phyloP scores from a whole-genome alignment of 1,140 invertebrate genomes.

The Ylistrum balloti region DNA sequence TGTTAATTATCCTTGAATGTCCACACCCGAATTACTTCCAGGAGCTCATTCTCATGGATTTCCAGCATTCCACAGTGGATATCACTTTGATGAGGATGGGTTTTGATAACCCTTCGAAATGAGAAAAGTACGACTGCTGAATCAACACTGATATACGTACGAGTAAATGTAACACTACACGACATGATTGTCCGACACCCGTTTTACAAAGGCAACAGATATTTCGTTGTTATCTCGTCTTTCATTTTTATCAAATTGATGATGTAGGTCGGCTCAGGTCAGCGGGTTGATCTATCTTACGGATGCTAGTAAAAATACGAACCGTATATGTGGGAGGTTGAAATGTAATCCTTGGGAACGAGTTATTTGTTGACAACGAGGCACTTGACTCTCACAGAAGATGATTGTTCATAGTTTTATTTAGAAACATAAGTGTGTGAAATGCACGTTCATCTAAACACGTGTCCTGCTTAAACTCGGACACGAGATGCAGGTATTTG shows the following conservation, averaged over 20 bases:
- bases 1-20: neutral
- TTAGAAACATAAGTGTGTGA: conserved; percentile 11
- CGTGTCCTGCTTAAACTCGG: neutral
- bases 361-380: neutral
- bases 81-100: neutral
- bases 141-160: neutral
- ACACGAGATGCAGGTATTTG: too few relatives aligned
- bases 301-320: neutral
- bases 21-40: neutral
- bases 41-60: neutral
- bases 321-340: neutral
- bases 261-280: neutral
- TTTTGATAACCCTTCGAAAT: neutral
- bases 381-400: neutral
- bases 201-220: conserved; percentile 7
- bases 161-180: neutral
- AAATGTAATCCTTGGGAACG: neutral
- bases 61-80: neutral
- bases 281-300: neutral
- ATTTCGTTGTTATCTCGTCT: conserved; percentile 16
- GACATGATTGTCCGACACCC: neutral
- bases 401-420: neutral
- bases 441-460: neutral
- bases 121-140: neutral
- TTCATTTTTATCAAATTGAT: conserved; percentile 23